Percentiles rank a stretch among this genome's conserved stretches.
Conservation (phyloP, 2,888 invertebrate species). For the Drosophila colorata region DNA sequence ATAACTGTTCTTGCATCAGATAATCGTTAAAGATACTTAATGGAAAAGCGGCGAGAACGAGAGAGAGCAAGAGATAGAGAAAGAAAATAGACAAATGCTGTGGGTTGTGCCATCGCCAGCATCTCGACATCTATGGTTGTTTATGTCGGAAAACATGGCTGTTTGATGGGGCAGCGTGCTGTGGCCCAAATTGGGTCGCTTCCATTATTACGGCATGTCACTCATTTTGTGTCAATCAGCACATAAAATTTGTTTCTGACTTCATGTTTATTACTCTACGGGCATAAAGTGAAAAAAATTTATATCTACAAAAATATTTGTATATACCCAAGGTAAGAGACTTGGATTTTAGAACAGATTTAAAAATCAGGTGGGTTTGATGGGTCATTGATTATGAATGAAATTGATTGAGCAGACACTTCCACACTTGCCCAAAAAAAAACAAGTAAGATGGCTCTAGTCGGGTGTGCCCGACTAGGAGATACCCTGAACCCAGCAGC, state of each 20-base stretch:
- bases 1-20: conserved; percentile 60
- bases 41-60: conserved; percentile 6
- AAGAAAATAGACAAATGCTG: too few relatives aligned
- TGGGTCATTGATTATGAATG: conserved; percentile 38
- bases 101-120: conserved; percentile 22
- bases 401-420: conserved; percentile 15
- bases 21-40: conserved; percentile 32
- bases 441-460: background rate
- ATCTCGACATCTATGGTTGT: conserved; percentile 44
- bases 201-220: conserved; percentile 18
- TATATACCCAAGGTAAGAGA: background rate
- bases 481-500: too few relatives aligned
- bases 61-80: background rate
- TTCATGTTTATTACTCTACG: conserved; percentile 40
- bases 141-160: conserved; percentile 34
- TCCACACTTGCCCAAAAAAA: conserved; percentile 8
- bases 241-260: conserved; percentile 41
- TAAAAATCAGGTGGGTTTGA: conserved; percentile 16
- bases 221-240: conserved; percentile 57
- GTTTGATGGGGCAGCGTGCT: conserved; percentile 3
- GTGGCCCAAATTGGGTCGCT: conserved; percentile 25
- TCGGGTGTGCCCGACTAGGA: too few relatives aligned
- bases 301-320: background rate
- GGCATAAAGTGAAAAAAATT: background rate
- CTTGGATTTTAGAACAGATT: background rate